Percentiles rank a stretch among this genome's conserved stretches.
These are phyloP conservation scores for Phalera bucephala DNA, from an alignment of 2,888 invertebrate genomes.

Conservation along the genomic window DNA sequence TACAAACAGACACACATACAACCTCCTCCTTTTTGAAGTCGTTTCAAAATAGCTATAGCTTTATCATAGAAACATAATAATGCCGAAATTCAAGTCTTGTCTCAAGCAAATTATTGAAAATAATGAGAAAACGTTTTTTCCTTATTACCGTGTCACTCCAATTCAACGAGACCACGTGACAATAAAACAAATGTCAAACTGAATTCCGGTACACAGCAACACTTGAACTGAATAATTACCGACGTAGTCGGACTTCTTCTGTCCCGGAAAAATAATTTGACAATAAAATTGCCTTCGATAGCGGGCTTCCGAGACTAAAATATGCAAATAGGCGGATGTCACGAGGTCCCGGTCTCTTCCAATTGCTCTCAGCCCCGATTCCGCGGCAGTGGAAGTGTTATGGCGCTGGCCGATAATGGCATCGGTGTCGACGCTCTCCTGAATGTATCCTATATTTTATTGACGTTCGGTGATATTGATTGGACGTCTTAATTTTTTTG, in stretches of 20 bases:
- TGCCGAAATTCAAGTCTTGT: too few relatives aligned
- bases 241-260: background rate
- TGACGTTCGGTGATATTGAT: background rate
- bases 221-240: slow-evolving; percentile 14
- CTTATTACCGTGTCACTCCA: too few relatives aligned
- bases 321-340: slow-evolving; percentile 26
- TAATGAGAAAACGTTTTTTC: too few relatives aligned
- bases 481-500: background rate
- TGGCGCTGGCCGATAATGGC: background rate
- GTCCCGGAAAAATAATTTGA: slow-evolving; percentile 16
- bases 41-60: too few relatives aligned
- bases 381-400: slow-evolving; percentile 9
- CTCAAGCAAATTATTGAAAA: too few relatives aligned
- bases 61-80: too few relatives aligned
- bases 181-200: too few relatives aligned
- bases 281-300: slow-evolving; percentile 21
- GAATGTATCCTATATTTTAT: background rate
- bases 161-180: too few relatives aligned
- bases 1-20: too few relatives aligned
- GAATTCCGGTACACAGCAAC: slow-evolving; percentile 9
- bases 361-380: slow-evolving; percentile 10
- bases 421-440: background rate
- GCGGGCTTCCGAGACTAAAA: slow-evolving; percentile 17
- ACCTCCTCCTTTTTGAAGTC: too few relatives aligned
- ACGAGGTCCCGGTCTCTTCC: slow-evolving; percentile 14